These are phyloP conservation scores for Temnopleurus reevesii DNA, from an alignment of 53 echinoderm and acorn worm species.

Conservation along the genomic window DNA sequence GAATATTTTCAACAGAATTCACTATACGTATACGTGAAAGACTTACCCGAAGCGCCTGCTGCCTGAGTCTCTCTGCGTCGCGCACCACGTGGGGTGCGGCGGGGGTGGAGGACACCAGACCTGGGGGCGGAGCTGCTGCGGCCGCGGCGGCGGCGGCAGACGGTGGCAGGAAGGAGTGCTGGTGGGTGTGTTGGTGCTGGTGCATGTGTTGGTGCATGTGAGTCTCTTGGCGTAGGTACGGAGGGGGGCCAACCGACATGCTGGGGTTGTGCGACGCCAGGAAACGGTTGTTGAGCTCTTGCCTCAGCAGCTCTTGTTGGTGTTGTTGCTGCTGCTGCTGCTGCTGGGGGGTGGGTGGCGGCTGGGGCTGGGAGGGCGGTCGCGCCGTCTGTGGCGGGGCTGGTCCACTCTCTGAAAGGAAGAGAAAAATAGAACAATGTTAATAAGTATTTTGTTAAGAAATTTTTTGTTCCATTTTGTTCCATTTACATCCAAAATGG, in stretches of 20 bases:
- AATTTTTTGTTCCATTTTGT: too few relatives aligned
- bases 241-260: conserved; percentile 80
- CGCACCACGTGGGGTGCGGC: conserved; percentile 68
- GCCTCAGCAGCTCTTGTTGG: conserved; percentile 89
- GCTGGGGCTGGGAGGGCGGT: conserved; percentile 12
- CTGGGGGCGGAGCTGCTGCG: conserved; percentile 67
- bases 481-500: too few relatives aligned
- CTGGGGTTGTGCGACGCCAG: conserved; percentile 87
- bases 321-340: conserved; percentile 60
- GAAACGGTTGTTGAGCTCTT: conserved; percentile 99
- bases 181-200: conserved; percentile 99
- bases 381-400: conserved; percentile 13
- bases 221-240: conserved; percentile 95
- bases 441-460: too few relatives aligned
- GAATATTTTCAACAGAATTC: too few relatives aligned
- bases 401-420: conserved; percentile 29
- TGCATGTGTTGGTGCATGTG: conserved; percentile 99
- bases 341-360: conserved; percentile 36
- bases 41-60: conserved; percentile 58
- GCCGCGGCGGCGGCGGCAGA: too few relatives aligned
- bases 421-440: too few relatives aligned
- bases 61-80: conserved; percentile 57
- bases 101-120: conserved; percentile 1
- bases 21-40: too few relatives aligned
- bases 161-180: conserved; percentile 95